Base-by-base conservation (phyloP, 2,797 vertebrate species). In the Macropus fuliginosus region DNA sequence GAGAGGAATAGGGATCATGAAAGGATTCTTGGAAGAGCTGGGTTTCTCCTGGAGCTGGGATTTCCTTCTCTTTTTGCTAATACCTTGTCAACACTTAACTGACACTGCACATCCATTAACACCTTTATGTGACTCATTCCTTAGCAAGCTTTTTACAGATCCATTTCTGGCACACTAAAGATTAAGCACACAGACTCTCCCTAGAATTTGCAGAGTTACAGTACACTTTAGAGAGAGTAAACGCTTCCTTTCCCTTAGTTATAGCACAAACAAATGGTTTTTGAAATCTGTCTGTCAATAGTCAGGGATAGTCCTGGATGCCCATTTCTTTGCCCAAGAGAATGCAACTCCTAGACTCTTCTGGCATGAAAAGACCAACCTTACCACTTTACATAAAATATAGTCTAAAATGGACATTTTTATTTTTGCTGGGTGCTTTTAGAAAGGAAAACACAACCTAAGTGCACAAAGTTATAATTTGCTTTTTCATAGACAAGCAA, bases 361-460 rank as follows among this genome's bases (percentile, higher is more conserved):
- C 2, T 59, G 13, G 56, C 9, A 93, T 5, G 46, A 92, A 87
- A 91, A 81, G 40, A 46, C 21, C 18, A 46, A 91, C 31, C 74
- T 52, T 66, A 54, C 46, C n/a, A 40, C 29, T 50, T 93, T n/a
- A 66, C 56, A 55, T 90, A 66, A 93, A 81, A 54, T 24, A 54
- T 54, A 28, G n/a, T 4, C 66, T 31, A 8, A 50, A 29, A 3
- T 40, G 29, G 91, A 55, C 55, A 66, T 50, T 91, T 93, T 55
- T 5, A 52, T n/a, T 95, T 96, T 93, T 81, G 56, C 56, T 96
- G 90, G 94, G 66, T 91, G 29, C 94, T 62, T 34, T 52, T 94
- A 94, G 91, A 66, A 91, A 56, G 55, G 56, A 94, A 91, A 92
- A 29, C 18, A 91, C 29, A 62, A 55, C 40, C 34, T 8, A 87